Evolutionary conservation across 2,888 invertebrate species (phyloP).

Genomic region (Sarcophaga rosellei): DNA sequence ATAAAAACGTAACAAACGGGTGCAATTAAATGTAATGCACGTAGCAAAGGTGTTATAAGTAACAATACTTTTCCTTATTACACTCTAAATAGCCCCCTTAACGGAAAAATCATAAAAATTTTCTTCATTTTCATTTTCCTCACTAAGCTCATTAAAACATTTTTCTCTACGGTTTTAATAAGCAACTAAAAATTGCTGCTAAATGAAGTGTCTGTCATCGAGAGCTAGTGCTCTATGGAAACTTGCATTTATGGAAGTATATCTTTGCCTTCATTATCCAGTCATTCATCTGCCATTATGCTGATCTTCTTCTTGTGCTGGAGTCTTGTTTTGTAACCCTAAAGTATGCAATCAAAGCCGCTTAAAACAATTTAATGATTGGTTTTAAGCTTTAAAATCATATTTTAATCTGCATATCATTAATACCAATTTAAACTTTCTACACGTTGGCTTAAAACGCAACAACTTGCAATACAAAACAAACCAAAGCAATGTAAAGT

Average conservation of each 20-base stretch:
- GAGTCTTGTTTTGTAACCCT: background rate
- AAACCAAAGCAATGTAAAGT: too few relatives aligned
- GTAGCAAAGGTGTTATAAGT: too few relatives aligned
- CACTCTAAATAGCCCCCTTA: too few relatives aligned
- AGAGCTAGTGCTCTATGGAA: background rate
- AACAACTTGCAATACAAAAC: background rate
- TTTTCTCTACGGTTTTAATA: too few relatives aligned
- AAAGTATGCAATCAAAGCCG: conserved; percentile 52
- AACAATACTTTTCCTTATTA: too few relatives aligned
- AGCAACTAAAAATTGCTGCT: too few relatives aligned
- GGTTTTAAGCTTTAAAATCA: conserved; percentile 61
- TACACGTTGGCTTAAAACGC: conserved; percentile 35
- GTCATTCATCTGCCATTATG: background rate
- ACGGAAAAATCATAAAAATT: too few relatives aligned
- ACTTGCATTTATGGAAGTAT: background rate
- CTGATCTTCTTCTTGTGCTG: background rate
- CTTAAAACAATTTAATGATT: conserved; percentile 65
- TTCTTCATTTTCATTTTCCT: too few relatives aligned
- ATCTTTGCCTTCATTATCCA: background rate
- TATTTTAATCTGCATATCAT: conserved; percentile 68
- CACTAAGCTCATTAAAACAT: too few relatives aligned
- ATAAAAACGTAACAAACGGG: too few relatives aligned
- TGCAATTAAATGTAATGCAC: too few relatives aligned
- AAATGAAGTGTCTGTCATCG: conserved; percentile 27
- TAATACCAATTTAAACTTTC: conserved; percentile 64